Base-by-base conservation (phyloP, 2,888 invertebrate species). In the Cerastis leucographa region DNA sequence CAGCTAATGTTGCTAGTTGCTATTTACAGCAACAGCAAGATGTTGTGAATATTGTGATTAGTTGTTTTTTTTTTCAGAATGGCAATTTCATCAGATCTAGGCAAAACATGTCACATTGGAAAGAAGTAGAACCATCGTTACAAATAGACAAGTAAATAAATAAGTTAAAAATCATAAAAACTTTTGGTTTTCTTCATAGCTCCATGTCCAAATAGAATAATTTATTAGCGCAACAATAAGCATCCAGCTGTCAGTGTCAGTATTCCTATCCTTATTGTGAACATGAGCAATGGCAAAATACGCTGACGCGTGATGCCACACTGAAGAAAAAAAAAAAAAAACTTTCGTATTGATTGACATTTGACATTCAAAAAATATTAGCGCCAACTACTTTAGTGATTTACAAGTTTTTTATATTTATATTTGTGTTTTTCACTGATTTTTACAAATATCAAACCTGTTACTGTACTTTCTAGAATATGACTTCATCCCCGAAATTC, bases 401-500 rank as follows among this genome's bases (percentile, higher is more conserved):
- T 46, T 56, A 22, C 29, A 14, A 59, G 29, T 19, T 11, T 19
- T 29, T 64, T 46, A 0, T 42, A 51, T 5, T n/a, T 17, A 0
- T n/a, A 46, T 69, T 65, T 65, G 56, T 22, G 0, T 29, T 19
- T 74, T 12, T n/a, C n/a, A 14, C 7, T 2, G 22, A 19, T 56
- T 80, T 80, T 74, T 46, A 62, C n/a, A n/a, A 74, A 1, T 56
- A 65, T 42, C 35, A 19, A 51, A 61, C 12, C n/a, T 35, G 12
- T 44, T 12, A 56, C 9, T 59, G 14, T 49, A 54, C 11, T 42
- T 59, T 14, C 2, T 56, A n/a, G 0, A 83, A 74, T 49, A 95
- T 95, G 95, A 93, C 91, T 90, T 94, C 90, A 9, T 94, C 94
- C 2, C 95, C 95, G 14, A 93, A 92, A 59, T 96, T 91, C 78